phyloP scores from a whole-genome alignment of 2,113 vertebrate genomes.

The Gambusia holbrooki region DNA sequence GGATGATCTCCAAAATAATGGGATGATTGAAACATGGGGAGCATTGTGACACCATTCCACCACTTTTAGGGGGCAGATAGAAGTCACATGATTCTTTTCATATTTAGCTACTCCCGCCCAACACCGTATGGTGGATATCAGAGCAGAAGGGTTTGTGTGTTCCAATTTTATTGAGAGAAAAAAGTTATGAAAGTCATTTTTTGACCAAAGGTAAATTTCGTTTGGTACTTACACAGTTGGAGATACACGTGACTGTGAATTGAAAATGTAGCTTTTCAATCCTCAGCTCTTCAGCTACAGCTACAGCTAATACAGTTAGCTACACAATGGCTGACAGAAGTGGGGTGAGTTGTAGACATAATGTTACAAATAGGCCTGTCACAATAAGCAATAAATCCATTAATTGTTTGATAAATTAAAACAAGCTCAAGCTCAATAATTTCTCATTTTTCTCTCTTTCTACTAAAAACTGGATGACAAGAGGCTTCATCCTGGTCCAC shows the following conservation, averaged over 20 bases:
- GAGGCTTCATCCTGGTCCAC: too few relatives aligned
- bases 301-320: too few relatives aligned
- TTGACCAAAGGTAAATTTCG: neutral
- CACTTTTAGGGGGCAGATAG: neutral
- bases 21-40: too few relatives aligned
- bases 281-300: neutral
- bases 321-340: too few relatives aligned
- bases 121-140: neutral
- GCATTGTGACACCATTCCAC: too few relatives aligned
- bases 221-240: neutral
- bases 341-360: too few relatives aligned
- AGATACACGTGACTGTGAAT: neutral
- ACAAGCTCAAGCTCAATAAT: too few relatives aligned
- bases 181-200: neutral
- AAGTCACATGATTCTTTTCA: neutral
- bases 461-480: too few relatives aligned
- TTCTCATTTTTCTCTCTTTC: too few relatives aligned
- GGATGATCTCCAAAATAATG: neutral
- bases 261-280: neutral
- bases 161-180: neutral
- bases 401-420: too few relatives aligned
- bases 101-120: neutral
- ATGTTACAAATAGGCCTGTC: too few relatives aligned
- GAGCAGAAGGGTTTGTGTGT: neutral
- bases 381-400: too few relatives aligned